Evolutionary conservation across 2,888 invertebrate species (phyloP), one percentile per base, ranked within the genome.

Genomic region (Drosophila pegasa): DNA sequence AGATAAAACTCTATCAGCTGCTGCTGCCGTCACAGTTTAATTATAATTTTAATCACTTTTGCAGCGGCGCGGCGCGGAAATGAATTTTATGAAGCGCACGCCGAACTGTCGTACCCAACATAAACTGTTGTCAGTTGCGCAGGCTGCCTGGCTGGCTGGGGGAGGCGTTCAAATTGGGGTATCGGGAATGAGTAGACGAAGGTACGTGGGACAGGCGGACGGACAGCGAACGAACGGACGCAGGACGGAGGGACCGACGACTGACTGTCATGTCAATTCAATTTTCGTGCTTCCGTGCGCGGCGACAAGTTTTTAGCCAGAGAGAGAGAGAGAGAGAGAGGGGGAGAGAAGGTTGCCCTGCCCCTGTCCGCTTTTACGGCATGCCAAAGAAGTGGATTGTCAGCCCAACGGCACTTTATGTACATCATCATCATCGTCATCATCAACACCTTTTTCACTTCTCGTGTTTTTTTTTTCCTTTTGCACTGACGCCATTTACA

Each of bases 251-350:
- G 50, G 56, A 64, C 80, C 40, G 86, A 80, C 87, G 14, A 73
- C 85, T 54, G 88, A 80, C 88, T 84, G 87, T 84, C 85, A 89
- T 80, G 86, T 86, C 86, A 86, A 89, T 86, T 87, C 89, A 86
- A 86, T 86, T 86, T 86, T 84, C 85, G 82, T 80, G 89, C 89
- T 87, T 86, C 87, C 89, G 86, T 87, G 87, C 89, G 87, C 87
- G 83, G 88, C 83, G 83, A 84, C 83, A 84, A 84, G 83, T 88
- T 84, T 84, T 84, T 84, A 84, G 88, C 75, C 88, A 77, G 83
- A 54, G 83, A 54, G n/a, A n/a, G n/a, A n/a, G n/a, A n/a, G n/a
- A n/a, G n/a, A n/a, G n/a, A n/a, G n/a, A n/a, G n/a, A n/a, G n/a
- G n/a, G n/a, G n/a, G n/a, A n/a, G n/a, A n/a, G n/a, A n/a, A n/a